Percentiles rank a stretch among this genome's conserved stretches.
Evolutionary conservation across 2,888 invertebrate genomes (phyloP).

Genomic region (Cerastoderma edule): DNA sequence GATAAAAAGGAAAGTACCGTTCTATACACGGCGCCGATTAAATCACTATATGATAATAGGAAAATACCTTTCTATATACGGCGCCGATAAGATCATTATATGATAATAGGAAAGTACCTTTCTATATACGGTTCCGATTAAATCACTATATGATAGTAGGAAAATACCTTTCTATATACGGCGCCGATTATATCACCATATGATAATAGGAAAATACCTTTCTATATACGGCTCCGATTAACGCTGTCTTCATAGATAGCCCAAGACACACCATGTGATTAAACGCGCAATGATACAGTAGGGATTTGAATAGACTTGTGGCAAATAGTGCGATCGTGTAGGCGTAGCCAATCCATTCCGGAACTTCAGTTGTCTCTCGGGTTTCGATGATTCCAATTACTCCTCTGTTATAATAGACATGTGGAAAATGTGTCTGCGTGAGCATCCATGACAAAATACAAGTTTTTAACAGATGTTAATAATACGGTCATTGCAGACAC

Average conservation of each 20-base stretch:
- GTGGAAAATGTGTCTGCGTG: too few relatives aligned
- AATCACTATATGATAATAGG: too few relatives aligned
- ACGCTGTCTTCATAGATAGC: constrained; percentile 34
- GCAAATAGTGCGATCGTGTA: constrained; percentile 43
- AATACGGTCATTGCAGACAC: too few relatives aligned
- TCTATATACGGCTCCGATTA: constrained; percentile 51
- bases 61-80: too few relatives aligned
- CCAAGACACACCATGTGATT: constrained; percentile 50
- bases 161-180: neutral
- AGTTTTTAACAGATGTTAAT: too few relatives aligned
- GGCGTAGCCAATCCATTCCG: constrained; percentile 40
- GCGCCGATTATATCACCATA: too few relatives aligned
- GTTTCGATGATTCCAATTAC: constrained; percentile 47
- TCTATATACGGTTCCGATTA: too few relatives aligned
- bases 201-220: constrained; percentile 39
- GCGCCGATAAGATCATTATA: too few relatives aligned
- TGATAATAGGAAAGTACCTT: too few relatives aligned
- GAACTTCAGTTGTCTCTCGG: constrained; percentile 10
- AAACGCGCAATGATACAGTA: constrained; percentile 42
- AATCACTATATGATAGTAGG: too few relatives aligned
- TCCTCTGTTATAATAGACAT: constrained; percentile 30
- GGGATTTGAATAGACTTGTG: constrained; percentile 43
- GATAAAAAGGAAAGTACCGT: too few relatives aligned
- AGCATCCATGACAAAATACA: too few relatives aligned
- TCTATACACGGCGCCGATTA: neutral